Base-by-base conservation (phyloP, 2,888 invertebrate species). In the Andrena trimmerana region DNA sequence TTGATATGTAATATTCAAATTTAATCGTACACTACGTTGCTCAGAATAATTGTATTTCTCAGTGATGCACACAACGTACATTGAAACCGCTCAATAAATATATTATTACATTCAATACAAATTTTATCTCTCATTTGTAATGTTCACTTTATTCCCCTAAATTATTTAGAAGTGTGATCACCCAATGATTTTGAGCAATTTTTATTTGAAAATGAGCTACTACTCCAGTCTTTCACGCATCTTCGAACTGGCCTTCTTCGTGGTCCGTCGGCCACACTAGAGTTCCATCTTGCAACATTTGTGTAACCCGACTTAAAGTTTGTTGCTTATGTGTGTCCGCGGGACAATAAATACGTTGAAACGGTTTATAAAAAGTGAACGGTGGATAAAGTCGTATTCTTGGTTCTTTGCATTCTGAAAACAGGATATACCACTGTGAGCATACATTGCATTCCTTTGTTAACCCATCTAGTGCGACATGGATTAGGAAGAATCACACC, bases 201-300 rank as follows among this genome's bases (percentile, higher is more conserved):
- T 31, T 31, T 20, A 20, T 54, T 52, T 42, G 13, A 42, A 13
- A 57, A 69, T 57, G 2, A 59, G 10, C 5, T 48, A n/a, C 27
- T 20, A 27, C 8, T 50, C 1, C 16, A 27, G 10, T 29, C 2
- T 2, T 67, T 71, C 65, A 85, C 20, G 83, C 85, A 75, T 91
- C 90, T 16, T 90, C 90, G 31, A 91, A 91, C 52, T 91, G 91
- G 0, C 90, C 91, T 63, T 90, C 89, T 31, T 79, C 87, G 7
- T 63, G 54, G 4, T 48, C 54, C 3, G 52, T n/a, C 1, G 20
- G 7, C 60, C 33, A 72, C 27, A n/a, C 7, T 24, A 79, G 57
- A 29, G 57, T 74, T 10, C 86, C 78, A 5, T 82, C 59, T 54
- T 57, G 36, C 42, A 72, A 57, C 83, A 87, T 85, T 27, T 70